Evolutionary conservation across 2,888 invertebrate species (phyloP).

Genomic region (Rhyacophila evoluta): DNA sequence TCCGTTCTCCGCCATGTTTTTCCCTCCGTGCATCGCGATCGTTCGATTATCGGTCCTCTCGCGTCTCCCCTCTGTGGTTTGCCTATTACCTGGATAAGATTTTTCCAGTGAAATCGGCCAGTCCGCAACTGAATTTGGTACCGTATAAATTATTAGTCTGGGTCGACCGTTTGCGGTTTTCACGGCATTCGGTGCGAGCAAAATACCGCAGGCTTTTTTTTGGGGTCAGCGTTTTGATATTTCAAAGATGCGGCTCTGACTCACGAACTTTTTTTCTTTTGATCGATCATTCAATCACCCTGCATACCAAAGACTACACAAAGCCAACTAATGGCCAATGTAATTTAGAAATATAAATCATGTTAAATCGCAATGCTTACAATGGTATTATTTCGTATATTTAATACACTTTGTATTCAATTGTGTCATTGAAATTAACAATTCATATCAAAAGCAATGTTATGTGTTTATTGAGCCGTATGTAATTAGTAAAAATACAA

Average conservation of each 20-base stretch:
- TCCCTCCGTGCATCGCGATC: conserved; percentile 12
- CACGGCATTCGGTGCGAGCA: neutral
- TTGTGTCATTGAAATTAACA: too few relatives aligned
- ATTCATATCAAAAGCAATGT: too few relatives aligned
- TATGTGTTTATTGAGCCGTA: too few relatives aligned
- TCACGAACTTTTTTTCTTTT: neutral
- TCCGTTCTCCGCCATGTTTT: conserved; percentile 31
- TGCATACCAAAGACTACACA: too few relatives aligned
- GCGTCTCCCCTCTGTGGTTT: conserved; percentile 31
- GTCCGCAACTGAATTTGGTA: neutral
- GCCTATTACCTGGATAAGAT: conserved; percentile 36
- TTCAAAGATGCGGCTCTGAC: neutral
- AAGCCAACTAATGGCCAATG: too few relatives aligned
- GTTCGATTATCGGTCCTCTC: conserved; percentile 16
- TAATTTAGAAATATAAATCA: too few relatives aligned
- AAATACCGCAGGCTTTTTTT: neutral
- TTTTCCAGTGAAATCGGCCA: conserved; percentile 13
- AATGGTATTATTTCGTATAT: too few relatives aligned
- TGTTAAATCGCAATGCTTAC: too few relatives aligned
- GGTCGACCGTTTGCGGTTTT: conserved; percentile 14
- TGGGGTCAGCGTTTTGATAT: conserved; percentile 10
- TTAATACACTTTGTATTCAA: too few relatives aligned
- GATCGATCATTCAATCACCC: too few relatives aligned
- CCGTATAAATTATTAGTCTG: conserved; percentile 19
- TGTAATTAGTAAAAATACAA: too few relatives aligned